Percentiles rank a stretch among this genome's conserved stretches.
These are phyloP conservation scores for Brachyptera risi DNA, from an alignment of 2,888 invertebrate species.

Conservation along the genomic window DNA sequence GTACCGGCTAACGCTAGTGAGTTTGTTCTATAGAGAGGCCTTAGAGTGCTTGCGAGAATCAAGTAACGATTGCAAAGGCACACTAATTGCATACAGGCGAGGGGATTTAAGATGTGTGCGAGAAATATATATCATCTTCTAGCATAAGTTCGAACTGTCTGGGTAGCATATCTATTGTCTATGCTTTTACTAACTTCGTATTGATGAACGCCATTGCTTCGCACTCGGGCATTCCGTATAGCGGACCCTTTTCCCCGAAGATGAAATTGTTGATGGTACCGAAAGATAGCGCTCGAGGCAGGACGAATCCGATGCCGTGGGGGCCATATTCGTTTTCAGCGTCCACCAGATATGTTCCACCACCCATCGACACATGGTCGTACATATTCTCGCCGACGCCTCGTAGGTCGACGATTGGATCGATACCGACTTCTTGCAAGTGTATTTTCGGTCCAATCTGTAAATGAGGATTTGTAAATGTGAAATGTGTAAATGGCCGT, in stretches of 20 bases:
- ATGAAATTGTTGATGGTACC: conserved; percentile 61
- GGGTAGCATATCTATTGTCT: no score
- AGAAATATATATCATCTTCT: no score
- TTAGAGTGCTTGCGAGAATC: no score
- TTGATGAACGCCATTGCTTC: conserved; percentile 75
- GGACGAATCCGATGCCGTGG: conserved; percentile 58
- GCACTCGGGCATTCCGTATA: conserved; percentile 72
- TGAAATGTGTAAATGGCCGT: no score
- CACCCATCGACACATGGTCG: conserved; percentile 79
- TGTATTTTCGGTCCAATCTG: conserved; percentile 66
- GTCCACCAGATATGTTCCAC: conserved; percentile 67
- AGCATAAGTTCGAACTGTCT: no score
- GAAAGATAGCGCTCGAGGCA: conserved; percentile 60
- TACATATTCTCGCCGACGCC: conserved; percentile 80
- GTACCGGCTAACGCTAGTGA: no score
- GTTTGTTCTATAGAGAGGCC: no score
- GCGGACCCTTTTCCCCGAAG: conserved; percentile 56
- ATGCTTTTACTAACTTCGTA: conserved; percentile 58
- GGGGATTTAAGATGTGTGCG: no score
- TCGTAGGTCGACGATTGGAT: conserved; percentile 56
- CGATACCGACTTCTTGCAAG: conserved; percentile 56
- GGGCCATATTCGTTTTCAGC: conserved; percentile 50
- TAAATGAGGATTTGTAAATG: no score
- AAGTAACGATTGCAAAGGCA: no score
- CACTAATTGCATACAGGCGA: no score